These are phyloP conservation scores for Myiotriccus ornatus DNA, from an alignment of 2,797 vertebrate species.

Conservation along the genomic window DNA sequence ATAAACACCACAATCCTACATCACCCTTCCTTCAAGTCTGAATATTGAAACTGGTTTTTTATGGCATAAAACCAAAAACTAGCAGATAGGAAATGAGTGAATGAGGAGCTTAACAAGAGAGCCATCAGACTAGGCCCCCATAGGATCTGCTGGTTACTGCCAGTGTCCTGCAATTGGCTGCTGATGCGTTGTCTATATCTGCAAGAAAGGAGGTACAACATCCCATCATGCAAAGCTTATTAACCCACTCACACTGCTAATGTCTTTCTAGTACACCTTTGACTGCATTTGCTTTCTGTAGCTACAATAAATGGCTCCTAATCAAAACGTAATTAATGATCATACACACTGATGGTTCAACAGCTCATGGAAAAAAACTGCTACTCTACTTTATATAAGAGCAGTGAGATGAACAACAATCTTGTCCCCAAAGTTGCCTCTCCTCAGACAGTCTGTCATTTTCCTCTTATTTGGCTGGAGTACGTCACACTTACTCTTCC, in stretches of 20 bases:
- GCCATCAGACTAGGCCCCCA: background rate
- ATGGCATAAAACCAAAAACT: background rate
- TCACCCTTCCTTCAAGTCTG: background rate
- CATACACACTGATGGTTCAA: background rate
- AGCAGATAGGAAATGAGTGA: background rate
- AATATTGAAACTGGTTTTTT: background rate
- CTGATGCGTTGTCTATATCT: background rate
- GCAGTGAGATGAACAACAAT: background rate
- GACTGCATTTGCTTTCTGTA: background rate
- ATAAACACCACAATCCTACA: background rate
- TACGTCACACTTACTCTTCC: rapidly evolving
- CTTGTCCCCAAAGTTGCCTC: background rate
- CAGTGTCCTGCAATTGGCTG: background rate
- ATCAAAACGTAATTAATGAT: background rate
- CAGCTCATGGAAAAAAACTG: background rate
- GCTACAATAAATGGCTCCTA: background rate
- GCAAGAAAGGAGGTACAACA: background rate
- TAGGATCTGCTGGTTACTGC: background rate
- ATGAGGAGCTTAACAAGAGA: background rate
- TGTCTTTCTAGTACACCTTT: background rate
- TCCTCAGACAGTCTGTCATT: background rate
- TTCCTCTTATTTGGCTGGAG: background rate
- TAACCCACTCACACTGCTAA: background rate
- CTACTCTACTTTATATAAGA: background rate
- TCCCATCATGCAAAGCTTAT: background rate